These are phyloP conservation scores for Nannospalax galili DNA, from an alignment of 2,113 vertebrate genomes.

Conservation along the genomic window DNA sequence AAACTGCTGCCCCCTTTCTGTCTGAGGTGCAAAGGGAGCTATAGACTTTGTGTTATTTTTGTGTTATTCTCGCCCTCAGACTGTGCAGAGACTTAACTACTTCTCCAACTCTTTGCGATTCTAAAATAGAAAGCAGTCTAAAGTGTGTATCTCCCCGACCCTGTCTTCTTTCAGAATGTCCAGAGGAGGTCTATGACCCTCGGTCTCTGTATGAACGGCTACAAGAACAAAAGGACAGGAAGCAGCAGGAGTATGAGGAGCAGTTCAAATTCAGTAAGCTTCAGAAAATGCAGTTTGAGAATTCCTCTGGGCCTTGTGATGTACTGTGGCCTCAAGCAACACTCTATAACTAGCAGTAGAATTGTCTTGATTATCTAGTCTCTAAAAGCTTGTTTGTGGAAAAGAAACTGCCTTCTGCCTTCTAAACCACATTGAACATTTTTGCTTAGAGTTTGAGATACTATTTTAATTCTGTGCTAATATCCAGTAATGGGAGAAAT, in stretches of 20 bases:
- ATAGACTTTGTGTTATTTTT: constrained; percentile 56
- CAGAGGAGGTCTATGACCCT: constrained; percentile 95
- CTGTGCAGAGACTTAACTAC: constrained; percentile 22
- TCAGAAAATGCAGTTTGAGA: neutral
- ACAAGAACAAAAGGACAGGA: constrained; percentile 98
- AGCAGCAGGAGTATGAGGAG: constrained; percentile 98
- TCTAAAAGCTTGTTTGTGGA: constrained; percentile 37
- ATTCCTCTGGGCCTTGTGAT: neutral
- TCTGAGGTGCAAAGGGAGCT: constrained; percentile 3
- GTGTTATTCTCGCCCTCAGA: constrained; percentile 32
- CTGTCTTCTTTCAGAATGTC: constrained; percentile 89
- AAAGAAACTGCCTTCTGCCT: constrained; percentile 45
- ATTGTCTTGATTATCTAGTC: constrained; percentile 42
- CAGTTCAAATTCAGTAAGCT: constrained; percentile 99
- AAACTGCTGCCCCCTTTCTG: neutral
- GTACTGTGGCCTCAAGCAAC: neutral
- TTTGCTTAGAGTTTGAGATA: constrained; percentile 64
- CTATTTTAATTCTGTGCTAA: constrained; percentile 61
- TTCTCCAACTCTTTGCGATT: constrained; percentile 43
- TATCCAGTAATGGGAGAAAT: constrained; percentile 56
- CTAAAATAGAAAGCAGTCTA: constrained; percentile 54
- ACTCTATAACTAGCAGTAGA: constrained; percentile 35
- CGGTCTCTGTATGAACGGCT: constrained; percentile 95
- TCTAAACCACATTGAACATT: constrained; percentile 33
- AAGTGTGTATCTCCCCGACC: constrained; percentile 16